Base-by-base conservation (phyloP, 2,888 invertebrate genomes). In the Heterodera filipjevi region DNA sequence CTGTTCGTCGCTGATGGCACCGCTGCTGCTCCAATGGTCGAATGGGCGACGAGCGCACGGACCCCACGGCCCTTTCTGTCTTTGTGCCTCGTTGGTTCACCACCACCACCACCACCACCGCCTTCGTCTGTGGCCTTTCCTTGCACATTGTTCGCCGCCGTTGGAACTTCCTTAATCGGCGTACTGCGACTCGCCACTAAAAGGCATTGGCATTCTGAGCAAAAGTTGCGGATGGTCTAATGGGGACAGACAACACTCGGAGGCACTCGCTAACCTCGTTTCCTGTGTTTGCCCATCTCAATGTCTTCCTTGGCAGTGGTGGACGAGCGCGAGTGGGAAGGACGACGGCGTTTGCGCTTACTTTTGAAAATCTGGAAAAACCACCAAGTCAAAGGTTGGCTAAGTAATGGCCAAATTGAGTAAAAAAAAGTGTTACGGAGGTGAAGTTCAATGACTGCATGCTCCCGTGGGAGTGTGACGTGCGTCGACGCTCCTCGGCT, bases 381-480 rank as follows among this genome's bases (percentile, higher is more conserved):
- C 32, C 10, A 19, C 10, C 3, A 53, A 44, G 33, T 32, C 2
- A n/a, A 73, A 44, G 8, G 49, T 30, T n/a, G 64, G 3, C 32
- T n/a, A 6, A 73, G 33, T n/a, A n/a, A n/a, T n/a, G n/a, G n/a
- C n/a, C 19, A 73, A 46, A 64, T 39, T 14, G 44, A 66, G 49
- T 19, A 5, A 27, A 33, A 77, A 76, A 33, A 77, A 35, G 64
- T 68, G 35, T 39, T 73, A 84, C 83, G 46, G 84, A 81, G 3
- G 85, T 81, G 22, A 85, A 81, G 46, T 85, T 84, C 16, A 83
- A 66, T 5, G 85, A 85, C 32, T 86, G 84, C 30, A 83, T 82
- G 79, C 86, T 86, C 33, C 84, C 84, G 27, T 82, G 81, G 6
- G 85, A 85, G n/a, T 82, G 81, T 6, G 85, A 85, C 32, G 76